phyloP scores from a whole-genome alignment of 2,113 vertebrate species.

The Perca fluviatilis region DNA sequence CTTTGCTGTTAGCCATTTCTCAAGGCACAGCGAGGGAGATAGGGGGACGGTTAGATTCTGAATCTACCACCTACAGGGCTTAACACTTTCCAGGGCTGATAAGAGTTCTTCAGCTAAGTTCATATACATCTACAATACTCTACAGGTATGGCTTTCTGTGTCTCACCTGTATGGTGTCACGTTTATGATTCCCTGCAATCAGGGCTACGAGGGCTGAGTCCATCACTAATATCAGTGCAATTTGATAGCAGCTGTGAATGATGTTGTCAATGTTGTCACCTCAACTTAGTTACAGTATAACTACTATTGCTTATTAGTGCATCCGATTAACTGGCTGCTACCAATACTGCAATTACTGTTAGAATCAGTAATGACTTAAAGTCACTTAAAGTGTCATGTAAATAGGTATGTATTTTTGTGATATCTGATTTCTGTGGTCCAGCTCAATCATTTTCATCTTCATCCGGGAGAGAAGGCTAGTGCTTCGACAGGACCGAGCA shows the following conservation, averaged over 20 bases:
- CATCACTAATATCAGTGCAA: conserved; percentile 54
- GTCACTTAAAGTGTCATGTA: conserved; percentile 81
- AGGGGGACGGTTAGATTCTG: conserved; percentile 74
- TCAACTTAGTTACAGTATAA: conserved; percentile 57
- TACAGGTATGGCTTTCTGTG: conserved; percentile 70
- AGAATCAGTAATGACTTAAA: conserved; percentile 72
- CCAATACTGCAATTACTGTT: conserved; percentile 75
- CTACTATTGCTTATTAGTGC: conserved; percentile 68
- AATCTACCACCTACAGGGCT: conserved; percentile 80
- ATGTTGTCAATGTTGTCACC: conserved; percentile 77
- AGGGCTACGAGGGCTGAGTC: conserved; percentile 74
- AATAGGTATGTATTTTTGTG: conserved; percentile 67
- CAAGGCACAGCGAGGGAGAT: conserved; percentile 82
- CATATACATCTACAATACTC: conserved; percentile 51
- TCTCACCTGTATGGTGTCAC: conserved; percentile 70
- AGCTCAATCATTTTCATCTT: conserved; percentile 47
- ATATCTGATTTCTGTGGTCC: conserved; percentile 50
- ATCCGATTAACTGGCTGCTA: conserved; percentile 72
- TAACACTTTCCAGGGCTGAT: conserved; percentile 79
- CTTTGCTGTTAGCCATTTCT: conserved; percentile 75
- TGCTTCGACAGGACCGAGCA: conserved; percentile 59
- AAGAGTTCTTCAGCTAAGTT: conserved; percentile 72
- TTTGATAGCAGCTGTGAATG: conserved; percentile 71
- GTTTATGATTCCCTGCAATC: conserved; percentile 70
- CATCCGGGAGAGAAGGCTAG: conserved; percentile 59